Evolutionary conservation across 2,888 invertebrate species (phyloP).

Genomic region (Atherix ibis): DNA sequence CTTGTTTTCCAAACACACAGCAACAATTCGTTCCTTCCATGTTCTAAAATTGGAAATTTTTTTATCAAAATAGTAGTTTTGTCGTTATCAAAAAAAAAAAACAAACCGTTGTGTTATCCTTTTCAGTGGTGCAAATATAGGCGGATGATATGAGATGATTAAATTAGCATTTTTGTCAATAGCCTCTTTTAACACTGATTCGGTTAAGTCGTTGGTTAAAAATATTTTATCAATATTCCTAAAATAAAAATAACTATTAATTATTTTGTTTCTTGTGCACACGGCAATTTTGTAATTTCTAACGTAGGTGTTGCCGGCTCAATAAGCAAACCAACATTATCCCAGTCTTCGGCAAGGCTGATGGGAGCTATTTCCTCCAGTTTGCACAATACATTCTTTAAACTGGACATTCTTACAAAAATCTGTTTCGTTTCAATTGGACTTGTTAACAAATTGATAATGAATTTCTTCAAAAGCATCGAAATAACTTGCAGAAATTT

Average conservation of each 20-base stretch:
- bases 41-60: constrained; percentile 29
- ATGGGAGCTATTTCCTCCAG: constrained; percentile 56
- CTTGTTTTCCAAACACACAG: constrained; percentile 62
- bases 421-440: background rate
- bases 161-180: constrained; percentile 48
- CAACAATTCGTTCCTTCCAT: constrained; percentile 70
- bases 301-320: constrained; percentile 52
- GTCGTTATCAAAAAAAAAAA: constrained; percentile 5
- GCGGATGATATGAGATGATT: constrained; percentile 92
- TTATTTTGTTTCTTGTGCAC: no score
- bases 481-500: no score
- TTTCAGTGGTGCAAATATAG: constrained; percentile 75
- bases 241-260: constrained; percentile 20
- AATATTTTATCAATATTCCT: constrained; percentile 47
- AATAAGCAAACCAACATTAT: constrained; percentile 84
- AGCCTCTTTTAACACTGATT: constrained; percentile 73
- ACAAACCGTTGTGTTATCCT: constrained; percentile 58
- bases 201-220: constrained; percentile 85
- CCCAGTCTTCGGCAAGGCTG: constrained; percentile 70
- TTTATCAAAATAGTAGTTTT: background rate
- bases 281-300: no score
- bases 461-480: no score
- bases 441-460: no score
- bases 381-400: constrained; percentile 11
- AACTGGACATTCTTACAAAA: background rate